Evolutionary conservation across 2,113 vertebrate species (phyloP).

Genomic region (Typhlomys cinereus): DNA sequence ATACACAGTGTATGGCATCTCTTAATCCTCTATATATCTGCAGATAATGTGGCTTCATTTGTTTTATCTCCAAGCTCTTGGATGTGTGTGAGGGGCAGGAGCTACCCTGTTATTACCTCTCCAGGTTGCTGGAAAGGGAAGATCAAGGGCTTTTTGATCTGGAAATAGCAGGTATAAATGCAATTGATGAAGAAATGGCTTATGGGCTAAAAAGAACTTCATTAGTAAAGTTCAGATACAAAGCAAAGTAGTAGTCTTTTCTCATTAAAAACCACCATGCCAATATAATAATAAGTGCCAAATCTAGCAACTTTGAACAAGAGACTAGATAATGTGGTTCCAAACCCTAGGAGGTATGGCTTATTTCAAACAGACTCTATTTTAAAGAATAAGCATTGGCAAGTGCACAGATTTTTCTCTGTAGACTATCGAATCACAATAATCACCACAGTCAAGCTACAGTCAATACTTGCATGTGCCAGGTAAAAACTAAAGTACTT

Average conservation of each 20-base stretch:
- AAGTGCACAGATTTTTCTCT: not conserved
- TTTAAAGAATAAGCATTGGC: constrained; percentile 8
- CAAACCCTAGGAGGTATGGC: not conserved
- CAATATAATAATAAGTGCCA: not conserved
- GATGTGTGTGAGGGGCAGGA: not conserved
- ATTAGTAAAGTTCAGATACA: constrained; percentile 29
- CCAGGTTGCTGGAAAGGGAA: not conserved
- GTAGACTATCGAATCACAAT: not conserved
- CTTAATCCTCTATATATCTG: not conserved
- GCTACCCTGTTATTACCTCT: not conserved
- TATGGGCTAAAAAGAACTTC: not conserved
- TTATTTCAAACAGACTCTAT: not conserved
- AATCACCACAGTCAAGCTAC: not conserved
- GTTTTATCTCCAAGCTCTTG: constrained; percentile 33
- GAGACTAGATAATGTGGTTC: not conserved
- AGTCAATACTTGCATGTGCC: not conserved
- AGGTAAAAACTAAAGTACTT: constrained; percentile 17
- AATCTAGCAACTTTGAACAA: constrained; percentile 32
- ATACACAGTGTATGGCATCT: not conserved
- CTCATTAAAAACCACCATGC: not conserved
- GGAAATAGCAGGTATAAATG: constrained; percentile 31
- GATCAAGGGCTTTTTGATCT: not conserved
- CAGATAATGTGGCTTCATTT: not conserved
- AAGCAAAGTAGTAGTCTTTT: constrained; percentile 17
- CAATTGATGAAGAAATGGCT: not conserved